These are phyloP conservation scores for Poeciliopsis gracilis DNA, from an alignment of 2,797 vertebrate species.

Conservation along the genomic window DNA sequence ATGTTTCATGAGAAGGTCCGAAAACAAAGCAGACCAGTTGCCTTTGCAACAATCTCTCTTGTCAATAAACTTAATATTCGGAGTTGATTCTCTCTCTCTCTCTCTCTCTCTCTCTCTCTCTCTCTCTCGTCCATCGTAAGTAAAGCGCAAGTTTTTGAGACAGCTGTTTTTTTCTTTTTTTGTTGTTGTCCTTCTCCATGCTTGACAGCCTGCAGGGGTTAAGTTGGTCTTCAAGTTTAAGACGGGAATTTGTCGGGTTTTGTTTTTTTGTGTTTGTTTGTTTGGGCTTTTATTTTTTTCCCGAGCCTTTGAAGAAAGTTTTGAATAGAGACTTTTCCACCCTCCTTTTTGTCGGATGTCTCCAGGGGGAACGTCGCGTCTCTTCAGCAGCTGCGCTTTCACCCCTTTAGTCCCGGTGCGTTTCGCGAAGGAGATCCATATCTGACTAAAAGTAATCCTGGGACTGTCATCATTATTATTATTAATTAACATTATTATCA, in stretches of 20 bases:
- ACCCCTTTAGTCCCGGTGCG: slow-evolving; percentile 92
- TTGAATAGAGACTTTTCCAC: slow-evolving; percentile 24
- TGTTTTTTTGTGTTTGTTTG: neutral
- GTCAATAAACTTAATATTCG: neutral
- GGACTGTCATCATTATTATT: too few species aligned
- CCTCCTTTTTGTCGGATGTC: slow-evolving; percentile 53
- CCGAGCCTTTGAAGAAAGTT: neutral
- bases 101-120: neutral
- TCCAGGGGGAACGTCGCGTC: slow-evolving; percentile 53
- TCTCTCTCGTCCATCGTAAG: neutral
- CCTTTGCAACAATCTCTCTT: neutral
- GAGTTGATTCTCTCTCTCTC: neutral
- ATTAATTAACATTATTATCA: too few species aligned
- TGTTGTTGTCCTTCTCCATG: neutral
- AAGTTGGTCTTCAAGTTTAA: neutral
- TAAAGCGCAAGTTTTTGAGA: neutral
- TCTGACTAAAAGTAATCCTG: slow-evolving; percentile 76
- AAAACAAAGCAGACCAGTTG: slow-evolving; percentile 76
- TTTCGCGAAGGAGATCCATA: slow-evolving; percentile 90
- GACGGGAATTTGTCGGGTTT: neutral
- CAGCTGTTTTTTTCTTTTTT: neutral
- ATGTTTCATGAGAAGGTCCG: slow-evolving; percentile 79
- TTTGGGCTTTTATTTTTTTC: too few species aligned
- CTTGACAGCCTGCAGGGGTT: neutral
- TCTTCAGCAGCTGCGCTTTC: slow-evolving; percentile 85